Percentiles rank a stretch among this genome's conserved stretches.
Conservation (phyloP, 2,113 vertebrate genomes). For the Origma solitaria region DNA sequence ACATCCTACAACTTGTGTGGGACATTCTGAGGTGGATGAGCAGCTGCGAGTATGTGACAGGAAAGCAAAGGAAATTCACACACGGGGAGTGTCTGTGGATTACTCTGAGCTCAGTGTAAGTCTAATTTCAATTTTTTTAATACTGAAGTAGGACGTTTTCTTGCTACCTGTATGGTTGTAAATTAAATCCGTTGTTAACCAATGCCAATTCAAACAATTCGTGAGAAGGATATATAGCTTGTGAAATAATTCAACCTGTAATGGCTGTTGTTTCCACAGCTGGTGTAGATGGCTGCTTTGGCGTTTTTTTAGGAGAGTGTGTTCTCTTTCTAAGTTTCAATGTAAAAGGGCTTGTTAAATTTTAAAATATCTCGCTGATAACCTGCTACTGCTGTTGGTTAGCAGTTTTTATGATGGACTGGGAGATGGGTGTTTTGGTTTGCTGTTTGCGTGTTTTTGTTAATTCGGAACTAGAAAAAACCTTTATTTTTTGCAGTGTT, state of each 20-base stretch:
- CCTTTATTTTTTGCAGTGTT: neutral
- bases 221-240: neutral
- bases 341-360: neutral
- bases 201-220: neutral
- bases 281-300: neutral
- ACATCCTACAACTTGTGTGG: neutral
- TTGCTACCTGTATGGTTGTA: neutral
- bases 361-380: neutral
- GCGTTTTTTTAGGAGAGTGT: neutral
- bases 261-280: neutral
- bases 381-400: neutral
- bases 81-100: conserved; percentile 75
- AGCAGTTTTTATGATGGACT: neutral
- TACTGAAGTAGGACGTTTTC: neutral
- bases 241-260: neutral
- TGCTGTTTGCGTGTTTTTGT: neutral
- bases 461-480: neutral
- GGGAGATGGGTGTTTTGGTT: neutral
- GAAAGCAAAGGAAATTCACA: conserved; percentile 62
- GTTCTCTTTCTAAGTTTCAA: neutral
- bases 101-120: conserved; percentile 78
- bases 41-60: conserved; percentile 63
- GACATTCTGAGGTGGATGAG: conserved; percentile 66
- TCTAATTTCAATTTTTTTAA: neutral
- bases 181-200: neutral